Evolutionary conservation across 2,888 invertebrate genomes (phyloP), one percentile per base, ranked within the genome.

Genomic region (Eupeodes luniger): DNA sequence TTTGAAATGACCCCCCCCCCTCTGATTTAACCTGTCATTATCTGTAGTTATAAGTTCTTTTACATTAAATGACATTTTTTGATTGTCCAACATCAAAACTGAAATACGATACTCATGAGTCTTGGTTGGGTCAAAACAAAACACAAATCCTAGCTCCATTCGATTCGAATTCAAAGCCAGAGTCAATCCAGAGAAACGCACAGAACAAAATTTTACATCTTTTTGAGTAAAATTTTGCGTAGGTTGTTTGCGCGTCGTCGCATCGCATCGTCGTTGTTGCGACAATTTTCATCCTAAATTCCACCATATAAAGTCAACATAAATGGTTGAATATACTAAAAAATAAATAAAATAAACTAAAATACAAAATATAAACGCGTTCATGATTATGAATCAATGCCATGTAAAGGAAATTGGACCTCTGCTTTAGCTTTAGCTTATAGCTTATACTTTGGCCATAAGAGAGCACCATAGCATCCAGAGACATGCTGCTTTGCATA

Each of bases 331-430:
- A 75, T 51, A 27, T 14, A 69, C 19, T 9, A 12, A 44, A 34
- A 12, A 16, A 53, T 66, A 66, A 55, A 61, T 11, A 11, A 72
- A 49, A 34, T 44, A 67, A 77, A 75, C 47, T 40, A 49, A 83
- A 75, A 78, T 49, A 64, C 49, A 74, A 84, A 67, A 88, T 88
- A 88, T 78, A 88, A 81, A 81, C 81, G 85, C 88, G 85, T 85
- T 66, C 88, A 88, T 88, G 88, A 88, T 88, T 85, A 88, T 88
- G 88, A 88, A 88, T 88, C 88, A 88, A 88, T 88, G 85, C 88
- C 88, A 88, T 88, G 85, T 88, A 85, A 88, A 81, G 85, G 88
- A 88, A 88, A 88, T 85, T 81, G 88, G 81, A 85, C 85, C 88
- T 88, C 72, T 57, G 47, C 55, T 61, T 51, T 51, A 6, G 51